Evolutionary conservation across 1,140 invertebrate species (phyloP).

Genomic region (Propsilocerus akamusi): DNA sequence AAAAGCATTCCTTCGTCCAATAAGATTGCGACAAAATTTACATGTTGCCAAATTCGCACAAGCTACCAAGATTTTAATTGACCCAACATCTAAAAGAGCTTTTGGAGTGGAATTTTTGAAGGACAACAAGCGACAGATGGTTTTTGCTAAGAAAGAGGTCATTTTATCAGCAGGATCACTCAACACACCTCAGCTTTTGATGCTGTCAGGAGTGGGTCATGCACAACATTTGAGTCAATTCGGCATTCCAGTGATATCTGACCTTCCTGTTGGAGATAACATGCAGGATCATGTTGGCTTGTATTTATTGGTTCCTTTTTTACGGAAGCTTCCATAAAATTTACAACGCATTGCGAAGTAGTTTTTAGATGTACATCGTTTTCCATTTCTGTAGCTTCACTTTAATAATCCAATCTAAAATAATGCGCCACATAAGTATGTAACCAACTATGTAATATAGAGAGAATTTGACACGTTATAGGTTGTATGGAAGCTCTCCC

Average conservation of each 20-base stretch:
- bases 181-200: constrained; percentile 57
- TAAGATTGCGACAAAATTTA: constrained; percentile 56
- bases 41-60: constrained; percentile 65
- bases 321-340: too few species aligned
- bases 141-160: constrained; percentile 53
- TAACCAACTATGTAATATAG: too few species aligned
- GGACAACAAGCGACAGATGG: constrained; percentile 38
- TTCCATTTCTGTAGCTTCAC: too few species aligned
- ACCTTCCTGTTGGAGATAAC: constrained; percentile 64
- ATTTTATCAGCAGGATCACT: constrained; percentile 66
- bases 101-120: constrained; percentile 57
- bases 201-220: constrained; percentile 78
- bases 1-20: constrained; percentile 70
- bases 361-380: too few species aligned
- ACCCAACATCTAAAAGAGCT: constrained; percentile 41
- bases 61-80: constrained; percentile 48
- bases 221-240: constrained; percentile 53
- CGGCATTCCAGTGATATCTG: constrained; percentile 50
- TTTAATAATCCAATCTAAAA: too few species aligned
- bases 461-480: too few species aligned
- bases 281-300: constrained; percentile 49
- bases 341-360: too few species aligned
- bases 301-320: too few species aligned
- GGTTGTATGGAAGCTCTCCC: too few species aligned
- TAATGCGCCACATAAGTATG: too few species aligned